phyloP scores from a whole-genome alignment of 2,797 vertebrate genomes.

The Hyperoplus immaculatus region DNA sequence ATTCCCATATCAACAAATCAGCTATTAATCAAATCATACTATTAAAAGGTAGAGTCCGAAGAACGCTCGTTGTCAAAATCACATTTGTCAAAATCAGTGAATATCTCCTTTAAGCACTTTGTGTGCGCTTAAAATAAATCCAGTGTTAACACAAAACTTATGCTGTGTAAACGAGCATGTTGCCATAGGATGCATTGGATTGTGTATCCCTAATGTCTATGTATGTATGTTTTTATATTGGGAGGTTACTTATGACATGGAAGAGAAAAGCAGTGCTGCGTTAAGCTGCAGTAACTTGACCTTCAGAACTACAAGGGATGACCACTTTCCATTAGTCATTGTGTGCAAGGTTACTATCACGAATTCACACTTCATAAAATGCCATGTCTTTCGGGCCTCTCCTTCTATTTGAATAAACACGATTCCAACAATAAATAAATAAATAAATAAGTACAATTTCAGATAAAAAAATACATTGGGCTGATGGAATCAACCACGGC shows the following conservation, averaged over 20 bases:
- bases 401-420: background rate
- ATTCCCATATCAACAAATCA: background rate
- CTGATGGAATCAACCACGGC: constrained; percentile 32
- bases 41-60: background rate
- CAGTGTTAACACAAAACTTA: no score
- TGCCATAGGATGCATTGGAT: no score
- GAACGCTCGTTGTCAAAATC: no score
- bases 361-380: background rate
- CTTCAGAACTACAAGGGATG: background rate
- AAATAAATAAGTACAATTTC: constrained; percentile 15
- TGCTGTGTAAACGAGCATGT: no score
- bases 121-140: no score
- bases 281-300: background rate
- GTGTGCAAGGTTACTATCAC: background rate
- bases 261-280: background rate
- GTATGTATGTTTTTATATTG: background rate
- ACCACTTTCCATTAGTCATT: constrained; percentile 8
- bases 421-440: background rate
- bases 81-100: no score
- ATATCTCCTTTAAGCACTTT: no score
- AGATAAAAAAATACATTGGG: constrained; percentile 17
- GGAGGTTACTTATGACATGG: background rate
- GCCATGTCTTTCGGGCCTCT: background rate
- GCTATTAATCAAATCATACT: no score
- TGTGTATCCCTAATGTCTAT: no score